phyloP scores from a whole-genome alignment of 2,113 vertebrate species.

The Ariopsis seemanni region DNA sequence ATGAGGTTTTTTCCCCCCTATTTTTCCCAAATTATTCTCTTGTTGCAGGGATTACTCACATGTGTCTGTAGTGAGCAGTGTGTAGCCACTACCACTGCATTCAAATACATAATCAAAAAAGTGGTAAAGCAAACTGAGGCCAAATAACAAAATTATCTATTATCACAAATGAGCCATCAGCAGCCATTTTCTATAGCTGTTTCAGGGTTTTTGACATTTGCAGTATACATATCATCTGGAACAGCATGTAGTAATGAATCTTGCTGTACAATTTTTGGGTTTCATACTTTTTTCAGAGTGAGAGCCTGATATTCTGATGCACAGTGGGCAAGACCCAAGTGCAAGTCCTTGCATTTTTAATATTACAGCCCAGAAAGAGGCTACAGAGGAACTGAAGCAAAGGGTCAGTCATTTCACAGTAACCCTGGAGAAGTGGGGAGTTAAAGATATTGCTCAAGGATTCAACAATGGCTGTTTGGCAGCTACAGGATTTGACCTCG shows the following conservation, averaged over 20 bases:
- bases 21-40: neutral
- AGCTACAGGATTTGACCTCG: neutral
- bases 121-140: neutral
- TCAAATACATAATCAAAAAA: neutral
- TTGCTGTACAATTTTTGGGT: neutral
- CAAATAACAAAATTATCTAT: neutral
- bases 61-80: neutral
- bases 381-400: neutral
- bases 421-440: neutral
- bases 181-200: neutral
- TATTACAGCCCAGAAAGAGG: neutral
- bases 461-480: neutral
- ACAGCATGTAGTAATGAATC: neutral
- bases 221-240: neutral
- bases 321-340: neutral
- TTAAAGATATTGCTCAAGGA: neutral
- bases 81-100: neutral
- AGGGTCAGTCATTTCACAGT: neutral
- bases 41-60: neutral
- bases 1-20: neutral
- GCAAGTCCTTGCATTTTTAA: conserved; percentile 16
- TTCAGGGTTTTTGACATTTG: neutral
- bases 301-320: neutral
- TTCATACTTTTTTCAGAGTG: neutral
- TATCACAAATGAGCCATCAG: neutral